Conservation (phyloP, 2,113 vertebrate species). For the Oryzias celebensis region DNA sequence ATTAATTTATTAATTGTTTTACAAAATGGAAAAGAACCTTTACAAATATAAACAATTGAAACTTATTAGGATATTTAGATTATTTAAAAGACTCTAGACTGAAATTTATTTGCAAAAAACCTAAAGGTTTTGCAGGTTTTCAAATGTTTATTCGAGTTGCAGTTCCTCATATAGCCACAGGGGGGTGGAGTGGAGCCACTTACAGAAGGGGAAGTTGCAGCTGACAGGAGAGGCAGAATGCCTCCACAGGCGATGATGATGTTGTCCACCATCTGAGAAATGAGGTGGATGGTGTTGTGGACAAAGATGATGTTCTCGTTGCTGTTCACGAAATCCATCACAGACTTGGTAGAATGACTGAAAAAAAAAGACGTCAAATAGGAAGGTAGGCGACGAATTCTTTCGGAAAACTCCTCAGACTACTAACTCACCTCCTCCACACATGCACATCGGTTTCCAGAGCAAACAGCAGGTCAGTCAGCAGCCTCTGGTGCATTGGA, state of each 20-base stretch:
- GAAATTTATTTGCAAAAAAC: not conserved
- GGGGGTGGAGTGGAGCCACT: constrained; percentile 79
- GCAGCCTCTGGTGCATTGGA: constrained; percentile 95
- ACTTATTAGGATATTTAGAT: not conserved
- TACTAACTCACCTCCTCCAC: constrained; percentile 88
- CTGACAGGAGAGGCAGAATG: constrained; percentile 95
- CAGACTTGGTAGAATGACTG: constrained; percentile 98
- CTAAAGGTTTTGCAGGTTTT: no score
- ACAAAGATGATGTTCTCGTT: constrained; percentile 99
- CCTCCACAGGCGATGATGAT: constrained; percentile 99
- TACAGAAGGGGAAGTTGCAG: constrained; percentile 97
- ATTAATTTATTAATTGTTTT: constrained; percentile 4
- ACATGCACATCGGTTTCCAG: constrained; percentile 98
- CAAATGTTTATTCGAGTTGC: constrained; percentile 3
- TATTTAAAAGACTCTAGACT: not conserved
- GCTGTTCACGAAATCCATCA: constrained; percentile 99
- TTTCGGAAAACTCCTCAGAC: not conserved
- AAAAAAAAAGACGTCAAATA: constrained; percentile 5
- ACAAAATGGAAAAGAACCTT: not conserved
- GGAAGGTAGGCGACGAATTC: not conserved
- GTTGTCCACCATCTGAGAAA: constrained; percentile 99
- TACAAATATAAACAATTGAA: not conserved
- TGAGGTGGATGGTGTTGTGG: constrained; percentile 99
- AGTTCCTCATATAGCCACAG: constrained; percentile 58
- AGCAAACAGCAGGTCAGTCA: constrained; percentile 95